Evolutionary conservation across 2,888 invertebrate genomes (phyloP), one percentile per base, ranked within the genome.

Genomic region (Prosapia bicincta): DNA sequence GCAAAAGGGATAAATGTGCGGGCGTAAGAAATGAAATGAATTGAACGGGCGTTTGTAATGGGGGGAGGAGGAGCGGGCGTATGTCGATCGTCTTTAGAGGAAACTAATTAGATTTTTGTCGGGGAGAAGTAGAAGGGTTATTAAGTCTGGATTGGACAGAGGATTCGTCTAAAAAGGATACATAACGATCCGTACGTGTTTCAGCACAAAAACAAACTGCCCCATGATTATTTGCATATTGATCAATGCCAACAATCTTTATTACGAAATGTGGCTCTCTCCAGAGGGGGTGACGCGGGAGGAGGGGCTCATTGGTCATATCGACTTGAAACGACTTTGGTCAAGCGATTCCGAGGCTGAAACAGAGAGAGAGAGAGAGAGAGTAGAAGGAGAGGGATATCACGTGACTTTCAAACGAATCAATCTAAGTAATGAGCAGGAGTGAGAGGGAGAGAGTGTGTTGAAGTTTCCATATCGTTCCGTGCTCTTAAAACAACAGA

Each of bases 191-290:
- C 72, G 69, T 74, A 76, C 76, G 72, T 74, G 76, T 73, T 30
- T 20, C 72, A 73, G 66, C 74, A 69, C 76, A 74, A 76, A 72
- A 76, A 76, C 76, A 76, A 76, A 76, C 76, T 72, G 66, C 80
- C 80, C 80, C 78, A 80, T 80, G 79, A 79, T 79, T 79, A 80
- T 80, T 80, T 80, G 79, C 80, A 80, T 80, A 80, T 80, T 78
- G 80, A 80, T 80, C 80, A 78, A 76, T 78, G 78, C 72, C 74
- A 77, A 79, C 77, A 79, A 80, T 80, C 80, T 80, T 80, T 80
- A 80, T 80, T 80, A 79, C 80, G 78, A 74, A 79, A 78, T 77
- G 77, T 77, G 78, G 54, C 54, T 54, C 20, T 20, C 20, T 54
- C 20, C 54, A 20, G 54, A 54, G 26, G 76, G 66, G 72, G 43